Percentiles rank a stretch among this genome's conserved stretches.
These are phyloP conservation scores for Galbula dea DNA, from an alignment of 2,113 vertebrate species.

Conservation along the genomic window DNA sequence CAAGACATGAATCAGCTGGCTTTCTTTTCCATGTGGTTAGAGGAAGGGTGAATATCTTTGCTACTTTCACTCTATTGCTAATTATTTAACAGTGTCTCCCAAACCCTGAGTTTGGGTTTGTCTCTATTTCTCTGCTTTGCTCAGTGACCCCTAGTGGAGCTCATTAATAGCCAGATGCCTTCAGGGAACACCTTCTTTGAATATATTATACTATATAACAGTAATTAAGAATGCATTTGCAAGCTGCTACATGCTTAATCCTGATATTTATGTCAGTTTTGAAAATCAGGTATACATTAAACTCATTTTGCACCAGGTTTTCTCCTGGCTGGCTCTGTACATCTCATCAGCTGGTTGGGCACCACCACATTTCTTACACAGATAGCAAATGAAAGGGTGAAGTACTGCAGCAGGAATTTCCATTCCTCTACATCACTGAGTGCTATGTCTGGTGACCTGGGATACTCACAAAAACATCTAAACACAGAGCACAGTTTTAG, in stretches of 20 bases:
- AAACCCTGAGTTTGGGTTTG: not conserved
- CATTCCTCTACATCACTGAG: not conserved
- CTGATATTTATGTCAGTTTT: not conserved
- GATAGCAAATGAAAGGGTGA: not conserved
- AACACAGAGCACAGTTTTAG: not conserved
- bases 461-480: not conserved
- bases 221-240: conserved; percentile 16
- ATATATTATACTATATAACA: not conserved
- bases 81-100: not conserved
- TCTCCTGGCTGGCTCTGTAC: not conserved
- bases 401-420: not conserved
- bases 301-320: not conserved
- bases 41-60: not conserved
- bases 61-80: not conserved
- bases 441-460: not conserved
- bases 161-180: not conserved
- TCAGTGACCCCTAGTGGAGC: not conserved
- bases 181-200: not conserved
- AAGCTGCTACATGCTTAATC: not conserved
- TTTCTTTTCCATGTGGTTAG: not conserved
- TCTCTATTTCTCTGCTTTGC: not conserved
- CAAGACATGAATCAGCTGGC: not conserved
- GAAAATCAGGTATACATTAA: not conserved
- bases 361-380: not conserved
- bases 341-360: not conserved